These are phyloP conservation scores for Onychorhynchus coronatus DNA, from an alignment of 2,113 vertebrate genomes.

Conservation along the genomic window DNA sequence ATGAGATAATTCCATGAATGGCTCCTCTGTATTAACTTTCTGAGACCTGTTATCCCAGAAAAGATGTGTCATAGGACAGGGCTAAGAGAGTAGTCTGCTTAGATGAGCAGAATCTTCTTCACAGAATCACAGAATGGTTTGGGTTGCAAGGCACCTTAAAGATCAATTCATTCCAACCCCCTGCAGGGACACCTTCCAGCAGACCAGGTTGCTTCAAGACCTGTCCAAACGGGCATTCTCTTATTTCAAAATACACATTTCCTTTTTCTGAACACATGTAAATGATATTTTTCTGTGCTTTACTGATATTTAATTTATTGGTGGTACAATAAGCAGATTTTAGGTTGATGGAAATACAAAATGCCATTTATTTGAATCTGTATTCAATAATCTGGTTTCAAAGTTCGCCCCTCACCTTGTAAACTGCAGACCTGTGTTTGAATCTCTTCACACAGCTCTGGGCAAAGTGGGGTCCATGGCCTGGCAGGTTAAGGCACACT, in stretches of 20 bases:
- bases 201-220: neutral
- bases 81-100: neutral
- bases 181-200: neutral
- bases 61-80: neutral
- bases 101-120: neutral
- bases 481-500: neutral
- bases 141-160: neutral
- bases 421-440: neutral
- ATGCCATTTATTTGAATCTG: neutral
- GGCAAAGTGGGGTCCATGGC: neutral
- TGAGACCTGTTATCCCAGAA: neutral
- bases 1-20: neutral
- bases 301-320: neutral
- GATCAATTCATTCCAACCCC: neutral
- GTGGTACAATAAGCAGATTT: neutral
- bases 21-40: neutral
- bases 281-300: neutral
- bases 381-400: neutral
- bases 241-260: neutral
- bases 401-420: neutral
- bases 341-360: neutral
- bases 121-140: neutral
- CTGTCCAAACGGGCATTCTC: neutral
- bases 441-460: neutral
- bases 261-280: neutral